A percentile compares a stretch with the other conserved stretches of the same genome.
phyloP scores from a whole-genome alignment of 2,797 vertebrate genomes.

The Mycteria americana region DNA sequence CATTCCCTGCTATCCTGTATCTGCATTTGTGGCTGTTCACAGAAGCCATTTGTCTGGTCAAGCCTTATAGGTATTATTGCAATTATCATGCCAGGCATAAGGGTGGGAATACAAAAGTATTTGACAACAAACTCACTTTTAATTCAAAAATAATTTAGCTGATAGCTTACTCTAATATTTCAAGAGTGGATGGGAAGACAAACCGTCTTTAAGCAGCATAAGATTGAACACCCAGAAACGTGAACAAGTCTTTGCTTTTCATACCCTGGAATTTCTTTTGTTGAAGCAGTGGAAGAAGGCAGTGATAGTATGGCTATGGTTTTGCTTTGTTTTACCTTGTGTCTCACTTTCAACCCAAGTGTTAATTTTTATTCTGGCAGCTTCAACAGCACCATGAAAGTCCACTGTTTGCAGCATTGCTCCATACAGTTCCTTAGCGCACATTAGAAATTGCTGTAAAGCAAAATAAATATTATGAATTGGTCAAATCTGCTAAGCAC shows the following conservation, averaged over 20 bases:
- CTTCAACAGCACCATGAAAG: slow-evolving; percentile 66
- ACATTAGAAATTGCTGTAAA: slow-evolving; percentile 67
- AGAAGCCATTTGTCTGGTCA: background rate
- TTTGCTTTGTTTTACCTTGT: slow-evolving; percentile 69
- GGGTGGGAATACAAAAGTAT: background rate
- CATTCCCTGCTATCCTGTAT: background rate
- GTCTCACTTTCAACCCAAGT: slow-evolving; percentile 75
- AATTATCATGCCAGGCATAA: background rate
- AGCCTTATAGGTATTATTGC: background rate
- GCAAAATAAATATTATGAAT: background rate
- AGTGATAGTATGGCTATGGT: background rate
- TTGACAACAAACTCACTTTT: background rate
- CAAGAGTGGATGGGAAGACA: background rate
- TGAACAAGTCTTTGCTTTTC: background rate
- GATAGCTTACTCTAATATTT: background rate
- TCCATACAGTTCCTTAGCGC: slow-evolving; percentile 63
- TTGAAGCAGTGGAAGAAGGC: background rate
- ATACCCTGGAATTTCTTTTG: background rate
- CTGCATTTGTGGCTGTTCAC: background rate
- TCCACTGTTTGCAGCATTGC: slow-evolving; percentile 66
- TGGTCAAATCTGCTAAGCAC: background rate
- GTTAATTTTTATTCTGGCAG: slow-evolving; percentile 73
- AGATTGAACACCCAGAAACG: background rate
- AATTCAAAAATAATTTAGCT: background rate
- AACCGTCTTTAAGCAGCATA: background rate